Conservation (phyloP, 1,140 invertebrate species). For the Zaprionus inermis region DNA sequence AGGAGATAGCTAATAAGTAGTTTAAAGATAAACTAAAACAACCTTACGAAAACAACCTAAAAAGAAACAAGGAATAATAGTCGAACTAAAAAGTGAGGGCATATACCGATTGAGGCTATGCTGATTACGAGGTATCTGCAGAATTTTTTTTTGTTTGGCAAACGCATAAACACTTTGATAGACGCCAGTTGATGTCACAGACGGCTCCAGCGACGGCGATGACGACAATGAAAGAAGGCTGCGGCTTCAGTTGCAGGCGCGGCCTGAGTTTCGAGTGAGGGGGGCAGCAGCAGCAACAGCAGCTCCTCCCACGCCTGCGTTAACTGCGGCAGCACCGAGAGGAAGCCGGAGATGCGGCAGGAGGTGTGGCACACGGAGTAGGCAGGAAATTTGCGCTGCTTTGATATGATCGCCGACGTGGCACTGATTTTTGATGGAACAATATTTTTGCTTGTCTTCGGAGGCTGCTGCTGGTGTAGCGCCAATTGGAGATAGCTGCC, state of each 20-base stretch:
- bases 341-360: not conserved
- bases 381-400: constrained; percentile 76
- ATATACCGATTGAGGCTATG: too few relatives aligned
- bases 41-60: too few relatives aligned
- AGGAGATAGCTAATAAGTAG: too few relatives aligned
- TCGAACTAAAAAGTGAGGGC: too few relatives aligned
- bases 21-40: too few relatives aligned
- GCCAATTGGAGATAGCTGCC: constrained; percentile 66
- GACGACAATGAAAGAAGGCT: not conserved
- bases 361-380: not conserved
- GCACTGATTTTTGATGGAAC: constrained; percentile 72
- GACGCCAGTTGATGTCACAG: constrained; percentile 57
- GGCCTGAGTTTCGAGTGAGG: not conserved
- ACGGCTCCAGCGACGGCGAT: constrained; percentile 1
- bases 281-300: not conserved
- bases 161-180: constrained; percentile 53
- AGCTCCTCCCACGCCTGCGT: constrained; percentile 33
- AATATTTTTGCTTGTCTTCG: constrained; percentile 67
- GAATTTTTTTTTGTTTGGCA: constrained; percentile 13
- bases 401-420: constrained; percentile 75
- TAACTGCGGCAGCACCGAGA: constrained; percentile 42
- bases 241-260: constrained; percentile 5
- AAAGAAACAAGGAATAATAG: too few relatives aligned
- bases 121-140: not conserved
- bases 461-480: constrained; percentile 41